Evolutionary conservation across 2,888 invertebrate species (phyloP), one percentile per base, ranked within the genome.

Genomic region (Heliconius aoede): DNA sequence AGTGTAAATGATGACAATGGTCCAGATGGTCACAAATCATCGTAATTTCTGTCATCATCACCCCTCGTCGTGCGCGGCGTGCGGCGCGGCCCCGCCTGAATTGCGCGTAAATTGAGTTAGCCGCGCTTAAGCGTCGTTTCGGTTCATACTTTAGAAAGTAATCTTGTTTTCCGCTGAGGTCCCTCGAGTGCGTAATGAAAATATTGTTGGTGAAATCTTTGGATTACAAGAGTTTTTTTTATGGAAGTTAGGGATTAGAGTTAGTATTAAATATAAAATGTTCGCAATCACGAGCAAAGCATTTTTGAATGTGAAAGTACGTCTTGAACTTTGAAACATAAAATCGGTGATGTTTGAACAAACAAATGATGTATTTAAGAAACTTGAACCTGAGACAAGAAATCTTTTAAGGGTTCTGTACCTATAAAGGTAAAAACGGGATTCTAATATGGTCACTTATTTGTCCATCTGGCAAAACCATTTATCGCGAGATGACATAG

Each of bases 81-180:
- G 67, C 65, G 73, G 81, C 78, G 76, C 36, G 82, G 72, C 79
- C 78, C 80, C 81, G 78, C 76, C 82, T 80, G 83, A 84, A 86
- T 85, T 85, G 85, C 82, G 82, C 78, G 77, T 81, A 86, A 89
- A 90, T 90, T 85, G 86, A 88, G 89, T 90, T 89, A 89, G 82
- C 82, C 82, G 77, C 84, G 84, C 86, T 85, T 84, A 85, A 87
- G 87, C 87, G 84, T 83, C 86, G 84, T 86, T 86, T 84, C 84
- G 83, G 81, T 84, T 83, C 84, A 84, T 86, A 87, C 86, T 90
- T 87, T 78, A 82, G 79, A 86, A 87, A 88, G 89, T 87, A 88
- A 89, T 87, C 85, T 87, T 83, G 82, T 88, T 84, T 84, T 84
- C 82, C 65, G 64, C 74, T 80, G 82, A 81, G 81, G 76, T 76